Evolutionary conservation across 2,113 vertebrate genomes (phyloP), one percentile per base, ranked within the genome.

Genomic region (Octodon degus): DNA sequence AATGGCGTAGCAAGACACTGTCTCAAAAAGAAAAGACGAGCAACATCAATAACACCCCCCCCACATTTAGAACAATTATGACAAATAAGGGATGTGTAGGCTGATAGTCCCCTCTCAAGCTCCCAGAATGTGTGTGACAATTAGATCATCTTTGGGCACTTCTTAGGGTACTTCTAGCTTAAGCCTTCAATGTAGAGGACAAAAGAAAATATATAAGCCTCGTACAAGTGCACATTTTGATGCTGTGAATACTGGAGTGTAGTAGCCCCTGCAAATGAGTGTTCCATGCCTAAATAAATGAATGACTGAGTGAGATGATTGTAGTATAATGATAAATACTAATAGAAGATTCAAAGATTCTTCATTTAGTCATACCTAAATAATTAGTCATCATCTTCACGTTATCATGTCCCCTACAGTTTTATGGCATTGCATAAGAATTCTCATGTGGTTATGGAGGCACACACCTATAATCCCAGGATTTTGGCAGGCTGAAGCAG

Each of bases 61-160:
- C n/a, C 77, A 83, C 72, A 27, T 14, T 65, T 79, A 88, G 89
- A 85, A 40, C 16, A 77, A 62, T 90, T 55, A 65, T 63, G 20
- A 53, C 50, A 90, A 55, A 16, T 86, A 91, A 40, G 11, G 17
- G 20, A 0, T 27, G 37, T 58, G 4, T 47, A 40, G 37, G 16
- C 55, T 30, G 47, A 58, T 25, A 89, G 19, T 6, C 22, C 6
- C 30, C 40, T 67, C 79, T 11, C 19, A 16, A 55, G 47, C 7
- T 89, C 53, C 40, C 22, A 74, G 67, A 50, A 70, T 72, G 24
- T 89, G 7, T 60, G 94, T 91, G 83, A 68, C 43, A 72, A 55
- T 67, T 91, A 67, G 17, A 90, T 4, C 62, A 82, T 50, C 94
- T 58, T 92, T 86, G 60, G n/a, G 32, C 34, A 87, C 40, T 94